phyloP scores from a whole-genome alignment of 2,797 vertebrate genomes.

The Helicolenus hilgendorfi region DNA sequence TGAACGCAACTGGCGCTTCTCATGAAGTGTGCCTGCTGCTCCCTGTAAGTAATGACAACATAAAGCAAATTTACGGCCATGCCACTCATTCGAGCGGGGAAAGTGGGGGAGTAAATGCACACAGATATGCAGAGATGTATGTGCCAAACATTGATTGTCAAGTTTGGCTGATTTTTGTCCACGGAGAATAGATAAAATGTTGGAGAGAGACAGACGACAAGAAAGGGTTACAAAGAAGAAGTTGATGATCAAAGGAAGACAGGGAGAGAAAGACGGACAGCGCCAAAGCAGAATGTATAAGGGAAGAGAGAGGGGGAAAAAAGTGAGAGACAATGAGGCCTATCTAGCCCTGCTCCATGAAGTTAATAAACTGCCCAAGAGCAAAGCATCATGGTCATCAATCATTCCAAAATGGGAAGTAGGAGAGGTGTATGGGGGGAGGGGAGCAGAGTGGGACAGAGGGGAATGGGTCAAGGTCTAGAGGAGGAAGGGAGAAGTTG shows the following conservation, averaged over 20 bases:
- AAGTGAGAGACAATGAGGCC: constrained; percentile 32
- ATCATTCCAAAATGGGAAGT: constrained; percentile 78
- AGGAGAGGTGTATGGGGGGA: constrained; percentile 35
- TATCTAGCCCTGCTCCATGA: constrained; percentile 56
- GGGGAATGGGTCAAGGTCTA: constrained; percentile 77
- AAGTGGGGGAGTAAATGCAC: constrained; percentile 1
- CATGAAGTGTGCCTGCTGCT: constrained; percentile 65
- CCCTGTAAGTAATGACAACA: constrained; percentile 89
- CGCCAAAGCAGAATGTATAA: constrained; percentile 20
- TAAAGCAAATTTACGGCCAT: constrained; percentile 87
- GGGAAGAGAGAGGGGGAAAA: not conserved
- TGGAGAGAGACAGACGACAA: not conserved
- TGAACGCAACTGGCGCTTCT: constrained; percentile 51
- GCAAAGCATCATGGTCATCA: constrained; percentile 81
- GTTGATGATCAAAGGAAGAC: constrained; percentile 1
- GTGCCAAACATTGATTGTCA: constrained; percentile 49
- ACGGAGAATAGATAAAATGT: not conserved
- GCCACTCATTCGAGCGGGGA: constrained; percentile 65
- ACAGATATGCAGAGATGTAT: constrained; percentile 54
- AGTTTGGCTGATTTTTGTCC: constrained; percentile 9
- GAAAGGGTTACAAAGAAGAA: not conserved
- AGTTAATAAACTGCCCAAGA: constrained; percentile 85
- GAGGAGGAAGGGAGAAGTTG: constrained; percentile 29
- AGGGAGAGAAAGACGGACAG: not conserved
- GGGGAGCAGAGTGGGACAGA: constrained; percentile 17